A percentile compares a stretch with the other conserved stretches of the same genome.
phyloP scores from a whole-genome alignment of 1,140 invertebrate species.

The Asobara japonica region DNA sequence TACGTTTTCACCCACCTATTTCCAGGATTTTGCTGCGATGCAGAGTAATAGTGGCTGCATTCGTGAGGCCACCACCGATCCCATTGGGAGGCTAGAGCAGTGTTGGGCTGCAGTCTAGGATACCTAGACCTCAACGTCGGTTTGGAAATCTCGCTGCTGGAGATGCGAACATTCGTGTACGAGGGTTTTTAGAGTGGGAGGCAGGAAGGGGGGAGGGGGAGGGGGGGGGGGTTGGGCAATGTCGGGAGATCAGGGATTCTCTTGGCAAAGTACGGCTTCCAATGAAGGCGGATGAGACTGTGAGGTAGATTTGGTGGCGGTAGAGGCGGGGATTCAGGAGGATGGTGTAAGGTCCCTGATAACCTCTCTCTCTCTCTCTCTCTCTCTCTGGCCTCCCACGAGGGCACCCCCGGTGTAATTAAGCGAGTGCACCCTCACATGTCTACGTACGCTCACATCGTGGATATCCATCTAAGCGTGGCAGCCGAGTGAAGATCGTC shows the following conservation, averaged over 20 bases:
- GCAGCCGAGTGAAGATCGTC: conserved; percentile 47
- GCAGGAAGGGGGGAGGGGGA: conserved; percentile 34
- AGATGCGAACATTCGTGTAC: conserved; percentile 46
- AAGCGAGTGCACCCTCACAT: conserved; percentile 66
- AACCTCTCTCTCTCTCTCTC: conserved; percentile 47
- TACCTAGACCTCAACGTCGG: conserved; percentile 41
- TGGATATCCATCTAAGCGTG: conserved; percentile 60
- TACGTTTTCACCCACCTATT: background rate
- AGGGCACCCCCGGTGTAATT: conserved; percentile 63
- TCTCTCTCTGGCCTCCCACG: conserved; percentile 61
- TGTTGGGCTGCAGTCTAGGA: conserved; percentile 15
- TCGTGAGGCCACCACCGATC: background rate
- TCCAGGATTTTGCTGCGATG: background rate
- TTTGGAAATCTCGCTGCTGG: conserved; percentile 54
- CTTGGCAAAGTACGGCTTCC: background rate
- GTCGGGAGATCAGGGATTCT: background rate
- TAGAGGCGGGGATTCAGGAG: conserved; percentile 34
- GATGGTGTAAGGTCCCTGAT: conserved; percentile 50
- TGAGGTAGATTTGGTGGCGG: conserved; percentile 23
- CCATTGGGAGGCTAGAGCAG: background rate
- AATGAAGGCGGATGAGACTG: conserved; percentile 3
- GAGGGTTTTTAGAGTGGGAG: conserved; percentile 41
- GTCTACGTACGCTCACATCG: conserved; percentile 62
- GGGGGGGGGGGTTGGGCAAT: background rate
- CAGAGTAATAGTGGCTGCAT: background rate